Conservation (phyloP, 2,888 invertebrate species). For the Thymelicus lineola region DNA sequence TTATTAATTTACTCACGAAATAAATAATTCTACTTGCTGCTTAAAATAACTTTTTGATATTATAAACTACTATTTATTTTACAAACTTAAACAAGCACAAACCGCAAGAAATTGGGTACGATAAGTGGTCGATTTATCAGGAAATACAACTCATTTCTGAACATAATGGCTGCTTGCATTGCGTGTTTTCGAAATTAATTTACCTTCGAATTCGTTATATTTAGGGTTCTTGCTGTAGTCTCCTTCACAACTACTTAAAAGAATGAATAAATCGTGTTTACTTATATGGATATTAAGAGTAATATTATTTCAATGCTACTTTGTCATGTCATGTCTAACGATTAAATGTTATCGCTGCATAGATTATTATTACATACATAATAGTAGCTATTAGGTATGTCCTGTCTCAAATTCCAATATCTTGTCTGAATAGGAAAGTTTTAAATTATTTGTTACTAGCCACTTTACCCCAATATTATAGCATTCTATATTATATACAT, state of each 20-base stretch:
- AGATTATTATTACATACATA: too few species aligned
- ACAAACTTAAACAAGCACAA: constrained; percentile 36
- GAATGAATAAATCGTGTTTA: background rate
- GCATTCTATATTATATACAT: too few species aligned
- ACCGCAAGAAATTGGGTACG: constrained; percentile 59
- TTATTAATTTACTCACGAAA: too few species aligned
- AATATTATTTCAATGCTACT: too few species aligned
- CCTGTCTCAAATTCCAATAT: too few species aligned
- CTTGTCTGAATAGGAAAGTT: too few species aligned
- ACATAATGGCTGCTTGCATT: constrained; percentile 68
- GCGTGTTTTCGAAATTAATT: constrained; percentile 80
- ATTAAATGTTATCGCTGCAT: too few species aligned
- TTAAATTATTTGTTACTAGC: too few species aligned
- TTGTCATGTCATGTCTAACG: too few species aligned
- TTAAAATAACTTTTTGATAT: constrained; percentile 2
- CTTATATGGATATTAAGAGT: background rate
- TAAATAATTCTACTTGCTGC: too few species aligned
- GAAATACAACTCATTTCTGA: constrained; percentile 69
- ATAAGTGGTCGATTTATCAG: constrained; percentile 63
- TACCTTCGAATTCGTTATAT: constrained; percentile 62
- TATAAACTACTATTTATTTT: constrained; percentile 22
- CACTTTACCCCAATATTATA: too few species aligned
- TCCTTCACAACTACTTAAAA: background rate
- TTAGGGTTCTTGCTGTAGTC: constrained; percentile 51
- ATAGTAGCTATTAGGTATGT: too few species aligned